Evolutionary conservation across 2,888 invertebrate species (phyloP).

Genomic region (Drosophila mimica): DNA sequence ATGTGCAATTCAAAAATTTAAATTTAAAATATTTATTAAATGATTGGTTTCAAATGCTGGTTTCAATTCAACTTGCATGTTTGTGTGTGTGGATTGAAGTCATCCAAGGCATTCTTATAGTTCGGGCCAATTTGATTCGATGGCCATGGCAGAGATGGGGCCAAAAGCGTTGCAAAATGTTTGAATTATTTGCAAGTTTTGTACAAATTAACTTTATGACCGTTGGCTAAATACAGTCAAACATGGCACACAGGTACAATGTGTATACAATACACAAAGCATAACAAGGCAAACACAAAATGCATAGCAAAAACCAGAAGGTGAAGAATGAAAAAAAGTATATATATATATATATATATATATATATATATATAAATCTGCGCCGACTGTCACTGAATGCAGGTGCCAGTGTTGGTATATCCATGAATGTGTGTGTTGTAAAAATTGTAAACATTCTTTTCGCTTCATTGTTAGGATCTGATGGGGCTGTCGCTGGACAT

Average conservation of each 20-base stretch:
- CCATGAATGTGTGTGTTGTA: constrained; percentile 25
- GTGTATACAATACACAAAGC: constrained; percentile 78
- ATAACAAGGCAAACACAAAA: constrained; percentile 76
- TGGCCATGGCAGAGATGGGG: background rate
- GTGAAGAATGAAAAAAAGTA: constrained; percentile 23
- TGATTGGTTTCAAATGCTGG: background rate
- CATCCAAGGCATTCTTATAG: constrained; percentile 9
- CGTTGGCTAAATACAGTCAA: constrained; percentile 78
- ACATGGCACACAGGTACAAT: constrained; percentile 67
- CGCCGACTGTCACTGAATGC: constrained; percentile 54
- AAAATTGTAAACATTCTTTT: constrained; percentile 80
- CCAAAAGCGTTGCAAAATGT: constrained; percentile 37
- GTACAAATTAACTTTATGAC: constrained; percentile 81
- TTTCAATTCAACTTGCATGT: background rate
- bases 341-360: background rate
- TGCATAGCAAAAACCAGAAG: constrained; percentile 44
- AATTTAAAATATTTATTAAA: background rate
- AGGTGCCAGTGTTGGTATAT: constrained; percentile 4
- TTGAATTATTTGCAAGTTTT: constrained; percentile 80
- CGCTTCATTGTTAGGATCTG: constrained; percentile 75
- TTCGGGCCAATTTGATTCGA: constrained; percentile 5
- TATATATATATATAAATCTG: constrained; percentile 31
- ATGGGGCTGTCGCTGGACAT: constrained; percentile 49
- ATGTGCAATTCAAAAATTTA: background rate
- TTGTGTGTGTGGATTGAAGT: background rate